These are phyloP conservation scores for Pristionchus fissidentatus DNA, from an alignment of 2,888 invertebrate species.

Conservation along the genomic window DNA sequence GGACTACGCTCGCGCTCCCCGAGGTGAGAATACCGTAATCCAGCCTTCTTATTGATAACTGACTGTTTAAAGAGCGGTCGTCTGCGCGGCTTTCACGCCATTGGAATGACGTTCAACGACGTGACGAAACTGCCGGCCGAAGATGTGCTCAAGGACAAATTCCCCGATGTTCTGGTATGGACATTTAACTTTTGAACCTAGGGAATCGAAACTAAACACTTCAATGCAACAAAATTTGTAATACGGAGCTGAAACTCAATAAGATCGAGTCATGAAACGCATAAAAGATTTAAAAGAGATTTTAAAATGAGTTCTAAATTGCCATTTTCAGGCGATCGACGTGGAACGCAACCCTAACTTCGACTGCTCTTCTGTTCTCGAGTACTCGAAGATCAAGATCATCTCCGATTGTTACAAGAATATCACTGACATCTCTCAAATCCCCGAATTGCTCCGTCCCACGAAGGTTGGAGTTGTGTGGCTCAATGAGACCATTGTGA, in stretches of 20 bases:
- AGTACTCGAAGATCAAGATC: conserved; percentile 62
- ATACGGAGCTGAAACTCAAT: not conserved
- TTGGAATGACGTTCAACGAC: conserved; percentile 68
- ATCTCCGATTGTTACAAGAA: conserved; percentile 65
- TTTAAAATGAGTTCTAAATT: not conserved
- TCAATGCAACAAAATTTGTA: too few species aligned
- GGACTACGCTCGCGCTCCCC: conserved; percentile 63
- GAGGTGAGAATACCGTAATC: conserved; percentile 43
- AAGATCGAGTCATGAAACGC: not conserved
- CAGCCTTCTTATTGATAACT: not conserved
- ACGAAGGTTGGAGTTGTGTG: conserved; percentile 50
- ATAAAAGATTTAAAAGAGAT: not conserved
- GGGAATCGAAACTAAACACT: not conserved
- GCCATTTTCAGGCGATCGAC: conserved; percentile 63
- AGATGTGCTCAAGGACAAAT: conserved; percentile 65
- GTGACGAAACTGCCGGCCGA: conserved; percentile 65
- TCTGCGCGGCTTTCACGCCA: conserved; percentile 68
- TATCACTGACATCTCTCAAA: conserved; percentile 58
- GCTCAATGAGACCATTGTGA: conserved; percentile 7
- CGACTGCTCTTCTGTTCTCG: conserved; percentile 62
- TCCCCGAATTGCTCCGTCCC: conserved; percentile 61
- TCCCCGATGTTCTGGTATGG: conserved; percentile 68
- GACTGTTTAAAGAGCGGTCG: conserved; percentile 50
- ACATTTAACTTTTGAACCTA: not conserved
- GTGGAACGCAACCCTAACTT: conserved; percentile 70